Percentiles rank a stretch among this genome's conserved stretches.
phyloP scores from a whole-genome alignment of 2,113 vertebrate genomes.

The Xiphias gladius region DNA sequence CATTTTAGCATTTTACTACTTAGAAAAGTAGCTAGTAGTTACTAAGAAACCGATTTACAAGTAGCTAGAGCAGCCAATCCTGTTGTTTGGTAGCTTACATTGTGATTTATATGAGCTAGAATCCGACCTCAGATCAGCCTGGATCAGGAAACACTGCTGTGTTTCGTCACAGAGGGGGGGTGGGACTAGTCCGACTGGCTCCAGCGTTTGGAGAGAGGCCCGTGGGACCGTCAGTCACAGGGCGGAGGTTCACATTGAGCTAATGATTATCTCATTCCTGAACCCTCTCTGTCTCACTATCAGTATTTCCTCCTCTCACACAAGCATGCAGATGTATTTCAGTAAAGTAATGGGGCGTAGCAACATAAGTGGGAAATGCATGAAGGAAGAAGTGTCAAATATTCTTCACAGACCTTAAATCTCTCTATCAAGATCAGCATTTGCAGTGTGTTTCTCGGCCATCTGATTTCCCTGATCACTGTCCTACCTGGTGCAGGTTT shows the following conservation, averaged over 20 bases:
- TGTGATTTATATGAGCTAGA: neutral
- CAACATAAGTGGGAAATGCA: neutral
- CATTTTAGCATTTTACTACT: neutral
- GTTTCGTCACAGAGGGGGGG: constrained; percentile 32
- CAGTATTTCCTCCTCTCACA: constrained; percentile 47
- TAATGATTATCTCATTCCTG: constrained; percentile 76
- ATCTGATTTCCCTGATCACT: constrained; percentile 2
- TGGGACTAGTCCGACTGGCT: constrained; percentile 67
- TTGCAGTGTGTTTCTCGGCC: neutral
- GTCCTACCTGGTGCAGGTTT: constrained; percentile 15
- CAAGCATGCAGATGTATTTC: constrained; percentile 22
- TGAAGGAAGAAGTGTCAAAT: neutral
- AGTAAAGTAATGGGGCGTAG: neutral
- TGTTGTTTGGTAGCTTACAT: constrained; percentile 5
- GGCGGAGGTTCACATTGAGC: constrained; percentile 73
- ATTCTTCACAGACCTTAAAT: neutral
- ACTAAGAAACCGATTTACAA: neutral
- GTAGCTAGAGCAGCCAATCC: neutral
- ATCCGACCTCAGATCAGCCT: constrained; percentile 31
- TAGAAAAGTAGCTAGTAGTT: neutral
- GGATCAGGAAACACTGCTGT: constrained; percentile 20
- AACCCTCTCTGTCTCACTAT: constrained; percentile 42
- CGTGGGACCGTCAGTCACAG: constrained; percentile 68
- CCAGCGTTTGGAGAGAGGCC: constrained; percentile 52
- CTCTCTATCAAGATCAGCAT: neutral